A percentile compares a stretch with the other conserved stretches of the same genome.
phyloP scores from a whole-genome alignment of 2,113 vertebrate species.

The Motacilla alba region DNA sequence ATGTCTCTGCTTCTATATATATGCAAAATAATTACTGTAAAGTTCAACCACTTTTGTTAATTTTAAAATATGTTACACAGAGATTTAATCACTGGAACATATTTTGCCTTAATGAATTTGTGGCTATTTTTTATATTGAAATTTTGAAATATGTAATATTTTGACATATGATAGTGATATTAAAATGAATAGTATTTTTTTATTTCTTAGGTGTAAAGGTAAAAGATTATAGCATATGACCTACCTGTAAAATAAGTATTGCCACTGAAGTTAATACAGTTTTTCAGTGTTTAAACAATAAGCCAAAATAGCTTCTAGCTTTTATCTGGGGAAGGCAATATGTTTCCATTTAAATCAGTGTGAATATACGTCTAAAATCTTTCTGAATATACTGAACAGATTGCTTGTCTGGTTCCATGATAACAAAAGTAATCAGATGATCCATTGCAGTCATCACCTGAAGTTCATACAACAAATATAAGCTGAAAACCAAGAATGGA shows the following conservation, averaged over 20 bases:
- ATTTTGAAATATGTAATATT: background rate
- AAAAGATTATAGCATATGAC: background rate
- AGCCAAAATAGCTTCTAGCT: background rate
- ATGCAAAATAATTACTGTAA: background rate
- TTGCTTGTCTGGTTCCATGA: background rate
- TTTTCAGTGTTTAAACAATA: background rate
- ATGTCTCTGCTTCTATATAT: background rate
- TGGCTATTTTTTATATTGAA: background rate
- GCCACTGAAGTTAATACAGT: background rate
- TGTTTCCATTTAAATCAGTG: background rate
- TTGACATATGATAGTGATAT: background rate
- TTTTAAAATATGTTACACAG: background rate
- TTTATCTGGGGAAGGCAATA: background rate
- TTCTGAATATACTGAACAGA: background rate
- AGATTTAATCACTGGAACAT: background rate
- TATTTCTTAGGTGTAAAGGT: background rate
- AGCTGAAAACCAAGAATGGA: background rate
- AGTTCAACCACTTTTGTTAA: background rate
- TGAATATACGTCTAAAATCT: background rate
- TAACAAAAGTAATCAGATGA: slow-evolving; percentile 37
- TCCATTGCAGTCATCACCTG: background rate
- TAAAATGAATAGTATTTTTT: background rate
- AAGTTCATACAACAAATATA: background rate
- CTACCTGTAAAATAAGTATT: background rate
- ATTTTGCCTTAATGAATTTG: background rate